Percentiles rank a stretch among this genome's conserved stretches.
phyloP scores from a whole-genome alignment of 2,888 invertebrate genomes.

The Chymomyza fuscimana region DNA sequence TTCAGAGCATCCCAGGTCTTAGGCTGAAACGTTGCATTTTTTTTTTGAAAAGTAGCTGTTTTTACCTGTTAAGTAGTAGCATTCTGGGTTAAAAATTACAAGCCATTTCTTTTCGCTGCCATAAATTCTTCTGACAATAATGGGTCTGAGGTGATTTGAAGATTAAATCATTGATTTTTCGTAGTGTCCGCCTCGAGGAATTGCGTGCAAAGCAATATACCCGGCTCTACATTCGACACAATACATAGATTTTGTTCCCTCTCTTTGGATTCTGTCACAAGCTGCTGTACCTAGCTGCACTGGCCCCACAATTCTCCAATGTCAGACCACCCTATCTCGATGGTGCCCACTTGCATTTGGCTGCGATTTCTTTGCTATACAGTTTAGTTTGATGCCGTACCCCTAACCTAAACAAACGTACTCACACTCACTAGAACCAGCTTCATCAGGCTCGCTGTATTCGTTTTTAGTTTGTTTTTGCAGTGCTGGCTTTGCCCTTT shows the following conservation, averaged over 20 bases:
- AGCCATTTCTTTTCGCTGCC: not conserved
- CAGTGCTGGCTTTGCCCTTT: conserved; percentile 4
- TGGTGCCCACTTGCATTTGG: conserved; percentile 51
- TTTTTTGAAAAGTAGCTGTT: no score
- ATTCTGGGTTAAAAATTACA: not conserved
- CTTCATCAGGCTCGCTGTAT: conserved; percentile 1
- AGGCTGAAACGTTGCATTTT: no score
- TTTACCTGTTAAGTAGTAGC: no score
- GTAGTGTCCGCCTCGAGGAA: conserved; percentile 28
- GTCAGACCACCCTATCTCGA: conserved; percentile 6
- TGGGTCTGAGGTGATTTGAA: conserved; percentile 72
- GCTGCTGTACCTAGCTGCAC: not conserved
- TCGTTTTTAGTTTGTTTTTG: conserved; percentile 7
- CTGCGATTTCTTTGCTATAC: conserved; percentile 67
- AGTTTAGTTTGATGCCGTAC: conserved; percentile 47
- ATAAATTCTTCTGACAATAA: conserved; percentile 46
- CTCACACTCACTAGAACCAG: not conserved
- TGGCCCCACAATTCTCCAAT: conserved; percentile 2
- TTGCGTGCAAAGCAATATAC: not conserved
- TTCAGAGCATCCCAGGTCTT: no score
- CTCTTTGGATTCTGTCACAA: conserved; percentile 3
- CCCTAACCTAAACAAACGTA: conserved; percentile 10
- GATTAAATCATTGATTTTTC: conserved; percentile 73
- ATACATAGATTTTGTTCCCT: not conserved
- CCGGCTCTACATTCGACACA: not conserved